phyloP scores from a whole-genome alignment of 2,113 vertebrate genomes.

The Beaufortia kweichowensis region DNA sequence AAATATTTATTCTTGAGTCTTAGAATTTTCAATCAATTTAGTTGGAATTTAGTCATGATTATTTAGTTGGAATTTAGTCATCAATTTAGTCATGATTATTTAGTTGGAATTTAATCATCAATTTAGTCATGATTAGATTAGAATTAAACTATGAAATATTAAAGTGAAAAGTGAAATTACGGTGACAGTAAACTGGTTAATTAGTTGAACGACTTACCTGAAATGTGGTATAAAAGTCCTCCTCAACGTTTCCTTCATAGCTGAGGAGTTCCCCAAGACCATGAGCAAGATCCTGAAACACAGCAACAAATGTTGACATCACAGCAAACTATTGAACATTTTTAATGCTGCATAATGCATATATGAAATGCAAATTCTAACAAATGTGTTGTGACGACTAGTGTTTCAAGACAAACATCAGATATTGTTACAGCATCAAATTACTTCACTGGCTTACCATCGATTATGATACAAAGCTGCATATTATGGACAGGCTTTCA shows the following conservation, averaged over 20 bases:
- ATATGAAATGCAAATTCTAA: neutral
- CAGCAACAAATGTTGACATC: neutral
- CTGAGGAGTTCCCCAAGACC: conserved; percentile 54
- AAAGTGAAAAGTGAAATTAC: too few species aligned
- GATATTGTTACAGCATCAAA: neutral
- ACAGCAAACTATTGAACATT: neutral
- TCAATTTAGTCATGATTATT: too few species aligned
- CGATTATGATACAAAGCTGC: too few species aligned
- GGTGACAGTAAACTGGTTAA: too few species aligned
- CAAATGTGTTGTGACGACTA: neutral
- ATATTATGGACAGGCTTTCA: neutral
- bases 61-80: too few species aligned
- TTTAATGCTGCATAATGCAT: neutral
- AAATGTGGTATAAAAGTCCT: conserved; percentile 57
- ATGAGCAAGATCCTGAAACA: conserved; percentile 58
- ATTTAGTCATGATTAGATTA: too few species aligned
- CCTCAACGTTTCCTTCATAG: conserved; percentile 58
- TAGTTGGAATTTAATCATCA: too few species aligned
- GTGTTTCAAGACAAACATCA: neutral
- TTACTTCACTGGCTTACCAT: neutral
- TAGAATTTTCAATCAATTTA: too few species aligned
- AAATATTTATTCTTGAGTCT: too few species aligned
- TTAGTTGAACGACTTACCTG: conserved; percentile 43
- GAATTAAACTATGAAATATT: too few species aligned
- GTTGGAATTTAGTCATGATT: too few species aligned